These are phyloP conservation scores for Drosophila ochracea DNA, from an alignment of 2,888 invertebrate genomes.

Conservation along the genomic window DNA sequence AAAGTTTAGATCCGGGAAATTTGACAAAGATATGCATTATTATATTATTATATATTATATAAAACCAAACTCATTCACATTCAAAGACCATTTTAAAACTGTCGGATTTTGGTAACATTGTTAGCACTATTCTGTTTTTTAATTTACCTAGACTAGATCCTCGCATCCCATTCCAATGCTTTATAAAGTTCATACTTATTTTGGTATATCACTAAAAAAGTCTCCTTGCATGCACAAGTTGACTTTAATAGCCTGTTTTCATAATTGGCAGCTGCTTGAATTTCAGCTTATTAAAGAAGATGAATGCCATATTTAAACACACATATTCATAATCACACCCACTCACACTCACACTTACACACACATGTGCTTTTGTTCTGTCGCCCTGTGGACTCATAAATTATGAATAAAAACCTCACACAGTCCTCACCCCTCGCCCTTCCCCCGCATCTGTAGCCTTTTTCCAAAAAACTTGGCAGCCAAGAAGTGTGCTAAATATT, in stretches of 20 bases:
- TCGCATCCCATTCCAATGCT: not conserved
- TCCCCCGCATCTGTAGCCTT: not conserved
- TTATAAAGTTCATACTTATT: not conserved
- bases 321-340: not conserved
- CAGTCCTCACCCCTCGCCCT: slow-evolving; percentile 10
- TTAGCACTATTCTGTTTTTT: rapidly evolving
- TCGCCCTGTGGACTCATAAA: slow-evolving; percentile 66
- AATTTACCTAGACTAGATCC: not conserved
- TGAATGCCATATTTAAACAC: slow-evolving; percentile 8
- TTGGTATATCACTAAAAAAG: not conserved
- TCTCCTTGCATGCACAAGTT: not conserved
- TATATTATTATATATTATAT: not conserved
- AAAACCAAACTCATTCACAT: rapidly evolving
- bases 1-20: not conserved
- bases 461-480: slow-evolving; percentile 35
- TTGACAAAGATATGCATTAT: rapidly evolving
- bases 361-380: slow-evolving; percentile 34
- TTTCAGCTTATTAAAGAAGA: slow-evolving; percentile 30
- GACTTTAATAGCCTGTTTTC: slow-evolving; percentile 1
- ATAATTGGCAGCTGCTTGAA: slow-evolving; percentile 31
- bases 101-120: not conserved
- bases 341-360: slow-evolving; percentile 9
- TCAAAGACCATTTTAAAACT: rapidly evolving
- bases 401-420: slow-evolving; percentile 67
- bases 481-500: slow-evolving; percentile 76